Evolutionary conservation across 1,140 invertebrate species (phyloP), one percentile per base, ranked within the genome.

Genomic region (Oscheius sp.): DNA sequence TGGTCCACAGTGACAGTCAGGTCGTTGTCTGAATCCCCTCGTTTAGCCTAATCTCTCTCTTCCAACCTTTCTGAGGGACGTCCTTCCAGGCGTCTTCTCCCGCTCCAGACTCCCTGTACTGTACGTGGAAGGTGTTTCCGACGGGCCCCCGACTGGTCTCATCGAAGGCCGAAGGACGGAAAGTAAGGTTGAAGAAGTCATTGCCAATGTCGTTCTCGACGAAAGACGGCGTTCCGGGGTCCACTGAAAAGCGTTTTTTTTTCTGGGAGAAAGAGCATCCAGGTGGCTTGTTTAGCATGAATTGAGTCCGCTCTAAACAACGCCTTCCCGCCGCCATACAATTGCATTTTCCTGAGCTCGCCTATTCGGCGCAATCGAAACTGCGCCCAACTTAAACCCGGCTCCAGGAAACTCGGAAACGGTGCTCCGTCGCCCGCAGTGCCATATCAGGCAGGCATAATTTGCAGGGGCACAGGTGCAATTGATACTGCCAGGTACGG

Each of bases 1-100:
- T 91, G 91, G 28, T 89, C 88, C 18, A 96, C 87, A 64, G 91
- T 88, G 38, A 91, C 89, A 69, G 87, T 90, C 76, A 81, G 65
- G 20, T 68, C 68, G 20, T 77, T 72, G 15, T 61, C 78, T 78
- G 45, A 55, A 79, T 61, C n/a, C n/a, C n/a, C n/a, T n/a, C n/a
- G 20, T 26, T 18, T 38, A 66, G 36, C 18, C 15, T 38, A 65
- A 10, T n/a, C 0, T 28, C 28, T 45, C 3, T 75, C 20, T 31
- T 32, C 45, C 13, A 55, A 52, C 64, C 34, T n/a, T 46, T 23
- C 42, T 66, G 68, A 20, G 31, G 35, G n/a, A 77, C 65, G 28
- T 67, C 76, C 62, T 82, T 65, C 82, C 82, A 83, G 3, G 83
- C 78, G 26, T 70, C 74, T 7, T 77, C 73, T 52, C 77, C 82